Percentiles rank a stretch among this genome's conserved stretches.
Evolutionary conservation across 2,113 vertebrate genomes (phyloP).

Genomic region (Atrichornis clamosus): DNA sequence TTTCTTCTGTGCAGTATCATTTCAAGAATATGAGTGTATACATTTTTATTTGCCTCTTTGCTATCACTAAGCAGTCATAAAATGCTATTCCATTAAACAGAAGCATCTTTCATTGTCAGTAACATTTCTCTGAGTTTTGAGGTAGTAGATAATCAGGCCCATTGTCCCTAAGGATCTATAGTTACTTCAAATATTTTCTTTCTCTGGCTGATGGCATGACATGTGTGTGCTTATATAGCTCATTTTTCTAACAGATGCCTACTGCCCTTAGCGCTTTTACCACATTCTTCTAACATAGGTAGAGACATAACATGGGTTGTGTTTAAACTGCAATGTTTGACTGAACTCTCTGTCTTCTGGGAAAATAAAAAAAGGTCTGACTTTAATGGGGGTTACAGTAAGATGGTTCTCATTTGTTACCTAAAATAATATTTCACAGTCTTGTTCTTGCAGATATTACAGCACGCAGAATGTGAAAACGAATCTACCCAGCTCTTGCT

Average conservation of each 20-base stretch:
- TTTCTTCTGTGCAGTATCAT: neutral
- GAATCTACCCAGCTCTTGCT: neutral
- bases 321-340: conserved; percentile 4
- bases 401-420: conserved; percentile 1
- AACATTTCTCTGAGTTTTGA: neutral
- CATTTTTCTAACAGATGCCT: conserved; percentile 21
- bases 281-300: neutral
- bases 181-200: conserved; percentile 15
- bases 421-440: conserved; percentile 30
- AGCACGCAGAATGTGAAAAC: conserved; percentile 20
- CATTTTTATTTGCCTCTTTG: neutral
- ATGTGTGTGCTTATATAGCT: neutral
- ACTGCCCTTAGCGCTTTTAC: neutral
- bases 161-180: neutral
- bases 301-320: neutral
- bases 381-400: neutral
- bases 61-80: neutral
- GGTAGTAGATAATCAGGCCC: neutral
- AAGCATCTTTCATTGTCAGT: neutral
- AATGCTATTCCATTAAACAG: neutral
- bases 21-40: neutral
- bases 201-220: neutral
- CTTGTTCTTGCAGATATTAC: conserved; percentile 21
- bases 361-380: neutral
- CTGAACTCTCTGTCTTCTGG: neutral